Conservation (phyloP, 2,888 invertebrate species). For the Oligia fasciuncula region DNA sequence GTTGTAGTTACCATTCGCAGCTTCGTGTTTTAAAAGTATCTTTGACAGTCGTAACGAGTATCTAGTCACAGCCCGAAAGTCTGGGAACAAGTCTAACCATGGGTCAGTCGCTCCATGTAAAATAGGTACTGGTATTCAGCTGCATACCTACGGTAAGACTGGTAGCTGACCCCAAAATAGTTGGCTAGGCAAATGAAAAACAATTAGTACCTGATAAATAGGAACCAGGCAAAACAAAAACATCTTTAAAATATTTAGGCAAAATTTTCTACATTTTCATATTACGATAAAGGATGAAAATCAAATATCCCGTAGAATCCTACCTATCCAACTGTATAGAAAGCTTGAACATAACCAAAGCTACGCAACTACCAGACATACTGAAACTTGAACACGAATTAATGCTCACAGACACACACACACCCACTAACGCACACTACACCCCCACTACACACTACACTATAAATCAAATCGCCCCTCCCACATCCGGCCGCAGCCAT, state of each 20-base stretch:
- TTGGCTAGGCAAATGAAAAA: not conserved
- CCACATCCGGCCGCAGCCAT: conserved; percentile 88
- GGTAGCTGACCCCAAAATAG: not conserved
- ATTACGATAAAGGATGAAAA: not conserved
- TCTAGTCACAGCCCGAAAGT: not conserved
- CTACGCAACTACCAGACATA: conserved; percentile 34
- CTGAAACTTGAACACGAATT: conserved; percentile 63
- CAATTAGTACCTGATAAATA: not conserved
- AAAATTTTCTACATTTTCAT: not conserved
- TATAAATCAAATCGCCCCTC: conserved; percentile 88
- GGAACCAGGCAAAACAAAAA: not conserved
- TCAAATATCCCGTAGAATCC: not conserved
- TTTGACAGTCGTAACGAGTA: not conserved
- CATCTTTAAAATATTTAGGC: not conserved
- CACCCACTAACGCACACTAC: conserved; percentile 35
- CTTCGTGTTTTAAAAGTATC: not conserved
- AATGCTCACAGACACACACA: conserved; percentile 56
- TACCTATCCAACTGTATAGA: conserved; percentile 11
- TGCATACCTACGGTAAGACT: not conserved
- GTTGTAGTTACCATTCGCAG: too few relatives aligned
- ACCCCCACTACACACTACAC: conserved; percentile 73
- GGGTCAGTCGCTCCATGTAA: not conserved
- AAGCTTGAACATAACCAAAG: conserved; percentile 49
- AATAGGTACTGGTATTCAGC: not conserved
- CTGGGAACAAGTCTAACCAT: not conserved